These are phyloP conservation scores for Octomys mimax DNA, from an alignment of 2,797 vertebrate species.

Conservation along the genomic window DNA sequence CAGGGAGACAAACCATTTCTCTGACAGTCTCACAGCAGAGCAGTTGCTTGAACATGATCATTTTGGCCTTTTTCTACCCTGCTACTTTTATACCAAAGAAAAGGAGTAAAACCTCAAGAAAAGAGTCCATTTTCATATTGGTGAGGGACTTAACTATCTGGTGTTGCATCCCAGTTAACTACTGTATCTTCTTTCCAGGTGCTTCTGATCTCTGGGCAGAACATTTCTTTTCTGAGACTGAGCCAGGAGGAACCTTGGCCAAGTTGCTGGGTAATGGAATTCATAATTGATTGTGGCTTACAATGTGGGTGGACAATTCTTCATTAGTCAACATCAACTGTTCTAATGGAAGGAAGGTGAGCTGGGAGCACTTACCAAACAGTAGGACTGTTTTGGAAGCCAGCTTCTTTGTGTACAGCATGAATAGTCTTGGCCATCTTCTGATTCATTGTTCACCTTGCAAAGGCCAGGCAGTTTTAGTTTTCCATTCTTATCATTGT, in stretches of 20 bases:
- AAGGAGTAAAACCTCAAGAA: neutral
- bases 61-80: neutral
- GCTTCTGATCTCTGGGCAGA: neutral
- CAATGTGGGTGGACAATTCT: neutral
- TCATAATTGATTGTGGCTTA: conserved; percentile 44
- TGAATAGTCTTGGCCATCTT: neutral
- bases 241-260: conserved; percentile 48
- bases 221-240: neutral
- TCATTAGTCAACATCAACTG: conserved; percentile 42
- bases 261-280: conserved; percentile 54
- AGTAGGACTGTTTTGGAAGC: neutral
- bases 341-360: conserved; percentile 39
- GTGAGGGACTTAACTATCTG: neutral
- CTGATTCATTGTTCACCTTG: neutral
- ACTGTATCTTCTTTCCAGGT: neutral
- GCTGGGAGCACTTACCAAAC: neutral
- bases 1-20: neutral
- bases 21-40: neutral
- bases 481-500: neutral
- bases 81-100: neutral
- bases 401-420: neutral
- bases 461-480: neutral
- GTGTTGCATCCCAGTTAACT: neutral
- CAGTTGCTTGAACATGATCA: neutral
- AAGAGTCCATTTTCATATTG: neutral